A percentile compares a stretch with the other conserved stretches of the same genome.
Conservation (phyloP, 2,797 vertebrate species). For the Eulemur coronatus region DNA sequence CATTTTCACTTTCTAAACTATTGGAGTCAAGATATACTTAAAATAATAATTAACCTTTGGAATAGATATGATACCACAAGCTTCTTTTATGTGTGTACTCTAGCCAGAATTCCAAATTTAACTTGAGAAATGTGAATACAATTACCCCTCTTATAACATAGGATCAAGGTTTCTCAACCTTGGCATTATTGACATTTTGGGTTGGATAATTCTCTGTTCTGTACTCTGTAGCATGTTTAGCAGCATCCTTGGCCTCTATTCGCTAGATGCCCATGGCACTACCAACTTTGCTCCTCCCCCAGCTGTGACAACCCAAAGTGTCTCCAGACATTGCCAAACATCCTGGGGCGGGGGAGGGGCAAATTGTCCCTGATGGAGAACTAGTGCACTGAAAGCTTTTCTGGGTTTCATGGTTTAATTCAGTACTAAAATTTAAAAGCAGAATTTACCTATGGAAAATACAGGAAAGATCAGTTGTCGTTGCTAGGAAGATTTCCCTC, state of each 20-base stretch:
- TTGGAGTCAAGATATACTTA: not conserved
- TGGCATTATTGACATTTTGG: not conserved
- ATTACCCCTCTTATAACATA: not conserved
- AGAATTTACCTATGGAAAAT: not conserved
- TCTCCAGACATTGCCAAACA: not conserved
- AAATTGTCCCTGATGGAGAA: not conserved
- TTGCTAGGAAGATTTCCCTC: not conserved
- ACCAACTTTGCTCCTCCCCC: fast-evolving
- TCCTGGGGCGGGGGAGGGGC: not conserved
- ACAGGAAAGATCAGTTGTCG: not conserved
- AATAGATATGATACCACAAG: not conserved
- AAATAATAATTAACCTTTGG: constrained; percentile 19
- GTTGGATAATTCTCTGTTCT: not conserved
- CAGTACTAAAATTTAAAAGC: not conserved
- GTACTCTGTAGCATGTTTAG: not conserved
- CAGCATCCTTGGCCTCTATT: not conserved
- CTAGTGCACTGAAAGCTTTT: not conserved
- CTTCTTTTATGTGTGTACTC: not conserved
- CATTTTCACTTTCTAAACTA: constrained; percentile 36
- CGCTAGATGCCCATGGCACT: not conserved
- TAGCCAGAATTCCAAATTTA: constrained; percentile 38
- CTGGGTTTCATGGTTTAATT: not conserved
- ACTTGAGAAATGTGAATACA: constrained; percentile 26
- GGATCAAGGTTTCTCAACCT: not conserved
- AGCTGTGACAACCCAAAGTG: not conserved